Evolutionary conservation across 1,140 invertebrate species (phyloP).

Genomic region (Temnothorax nylanderi): DNA sequence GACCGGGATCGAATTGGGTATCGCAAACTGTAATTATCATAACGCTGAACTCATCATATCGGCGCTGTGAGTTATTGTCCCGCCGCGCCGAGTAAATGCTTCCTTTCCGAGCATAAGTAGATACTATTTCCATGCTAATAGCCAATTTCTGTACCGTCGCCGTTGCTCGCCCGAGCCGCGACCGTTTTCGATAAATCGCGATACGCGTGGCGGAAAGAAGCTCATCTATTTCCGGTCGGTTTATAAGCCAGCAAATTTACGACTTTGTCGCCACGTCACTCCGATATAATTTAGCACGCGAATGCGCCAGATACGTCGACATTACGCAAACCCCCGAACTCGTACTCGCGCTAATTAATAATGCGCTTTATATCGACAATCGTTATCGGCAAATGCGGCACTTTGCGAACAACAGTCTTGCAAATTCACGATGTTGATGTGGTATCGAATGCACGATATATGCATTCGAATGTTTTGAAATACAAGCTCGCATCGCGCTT

Average conservation of each 20-base stretch:
- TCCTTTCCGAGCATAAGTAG: conserved; percentile 42
- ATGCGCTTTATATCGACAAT: conserved; percentile 57
- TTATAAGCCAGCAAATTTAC: conserved; percentile 48
- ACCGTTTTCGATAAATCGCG: conserved; percentile 40
- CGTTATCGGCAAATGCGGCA: conserved; percentile 59
- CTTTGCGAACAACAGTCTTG: conserved; percentile 41
- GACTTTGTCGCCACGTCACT: conserved; percentile 41
- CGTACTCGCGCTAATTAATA: conserved; percentile 66
- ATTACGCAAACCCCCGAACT: conserved; percentile 11
- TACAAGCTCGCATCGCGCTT: conserved; percentile 48
- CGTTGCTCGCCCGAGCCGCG: not conserved
- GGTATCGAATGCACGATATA: conserved; percentile 12
- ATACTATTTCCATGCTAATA: conserved; percentile 55
- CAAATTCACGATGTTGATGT: conserved; percentile 28
- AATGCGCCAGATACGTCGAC: conserved; percentile 59
- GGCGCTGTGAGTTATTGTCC: conserved; percentile 22
- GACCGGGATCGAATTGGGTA: conserved; percentile 33
- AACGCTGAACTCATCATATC: conserved; percentile 56
- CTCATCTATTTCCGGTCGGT: conserved; percentile 29
- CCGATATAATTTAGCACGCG: conserved; percentile 50
- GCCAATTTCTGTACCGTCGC: conserved; percentile 36
- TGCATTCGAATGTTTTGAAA: conserved; percentile 59
- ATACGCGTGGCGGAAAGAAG: conserved; percentile 31
- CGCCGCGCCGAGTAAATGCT: not conserved
- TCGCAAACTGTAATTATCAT: conserved; percentile 38